Percentiles rank a stretch among this genome's conserved stretches.
Evolutionary conservation across 2,797 vertebrate species (phyloP).

Genomic region (Monodelphis domestica): DNA sequence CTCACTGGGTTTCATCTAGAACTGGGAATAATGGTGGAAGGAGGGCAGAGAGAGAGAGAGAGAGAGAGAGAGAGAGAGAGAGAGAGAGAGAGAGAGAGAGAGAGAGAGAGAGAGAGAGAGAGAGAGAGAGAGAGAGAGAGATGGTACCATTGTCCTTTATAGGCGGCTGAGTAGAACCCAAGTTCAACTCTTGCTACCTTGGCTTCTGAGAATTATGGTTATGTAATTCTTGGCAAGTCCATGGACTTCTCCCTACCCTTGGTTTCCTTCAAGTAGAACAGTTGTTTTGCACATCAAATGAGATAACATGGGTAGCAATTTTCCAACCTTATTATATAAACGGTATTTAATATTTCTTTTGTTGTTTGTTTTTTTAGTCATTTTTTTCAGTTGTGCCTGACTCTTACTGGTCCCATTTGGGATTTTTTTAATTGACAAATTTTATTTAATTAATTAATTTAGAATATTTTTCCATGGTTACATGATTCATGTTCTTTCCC

Average conservation of each 20-base stretch:
- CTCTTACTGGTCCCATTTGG: background rate
- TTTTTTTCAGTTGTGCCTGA: background rate
- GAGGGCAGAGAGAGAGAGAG: background rate
- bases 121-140: background rate
- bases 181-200: too few species aligned
- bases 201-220: background rate
- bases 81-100: background rate
- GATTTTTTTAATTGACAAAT: too few species aligned
- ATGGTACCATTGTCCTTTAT: background rate
- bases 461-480: too few species aligned
- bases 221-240: background rate
- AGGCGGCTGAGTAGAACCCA: background rate
- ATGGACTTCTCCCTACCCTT: background rate
- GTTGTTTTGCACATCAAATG: background rate
- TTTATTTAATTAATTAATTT: too few species aligned
- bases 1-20: background rate
- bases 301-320: background rate
- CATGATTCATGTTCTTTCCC: too few species aligned
- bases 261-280: background rate
- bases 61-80: too few species aligned
- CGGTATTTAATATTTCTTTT: background rate
- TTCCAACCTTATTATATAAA: background rate
- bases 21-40: background rate
- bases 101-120: background rate
- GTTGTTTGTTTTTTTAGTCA: background rate